phyloP scores from a whole-genome alignment of 1,140 invertebrate species.

The Pomacea maculata region DNA sequence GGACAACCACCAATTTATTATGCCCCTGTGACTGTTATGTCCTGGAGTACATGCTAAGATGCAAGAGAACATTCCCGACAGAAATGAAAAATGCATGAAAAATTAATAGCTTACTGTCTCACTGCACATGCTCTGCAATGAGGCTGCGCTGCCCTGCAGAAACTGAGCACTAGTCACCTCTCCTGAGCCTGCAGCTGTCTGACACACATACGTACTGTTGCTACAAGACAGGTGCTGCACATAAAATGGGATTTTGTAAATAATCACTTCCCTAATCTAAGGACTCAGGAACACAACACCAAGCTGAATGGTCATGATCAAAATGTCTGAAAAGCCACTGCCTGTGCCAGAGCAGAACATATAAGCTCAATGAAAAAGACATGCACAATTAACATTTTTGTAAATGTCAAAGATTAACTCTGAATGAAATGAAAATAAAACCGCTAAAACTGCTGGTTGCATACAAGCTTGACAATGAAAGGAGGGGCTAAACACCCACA shows the following conservation, averaged over 20 bases:
- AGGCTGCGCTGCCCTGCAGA: slow-evolving; percentile 51
- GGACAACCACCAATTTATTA: no score
- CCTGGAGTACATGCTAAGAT: no score
- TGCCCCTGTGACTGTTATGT: no score
- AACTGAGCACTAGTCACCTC: slow-evolving; percentile 29
- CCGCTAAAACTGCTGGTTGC: background rate
- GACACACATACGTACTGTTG: slow-evolving; percentile 13
- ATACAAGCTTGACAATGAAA: background rate
- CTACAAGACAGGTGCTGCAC: slow-evolving; percentile 20
- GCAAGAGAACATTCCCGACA: background rate
- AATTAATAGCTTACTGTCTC: slow-evolving; percentile 42
- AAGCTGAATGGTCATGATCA: no score
- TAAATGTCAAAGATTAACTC: background rate
- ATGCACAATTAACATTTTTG: no score
- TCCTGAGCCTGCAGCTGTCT: slow-evolving; percentile 16
- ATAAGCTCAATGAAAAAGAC: no score
- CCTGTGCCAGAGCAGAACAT: no score
- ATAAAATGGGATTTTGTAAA: background rate
- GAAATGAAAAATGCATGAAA: slow-evolving; percentile 6
- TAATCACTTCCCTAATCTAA: background rate
- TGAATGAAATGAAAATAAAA: background rate
- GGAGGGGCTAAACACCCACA: background rate
- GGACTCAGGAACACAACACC: no score
- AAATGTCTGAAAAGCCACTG: no score
- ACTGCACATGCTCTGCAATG: slow-evolving; percentile 60